phyloP scores from a whole-genome alignment of 2,797 vertebrate genomes.

The Molothrus ater region DNA sequence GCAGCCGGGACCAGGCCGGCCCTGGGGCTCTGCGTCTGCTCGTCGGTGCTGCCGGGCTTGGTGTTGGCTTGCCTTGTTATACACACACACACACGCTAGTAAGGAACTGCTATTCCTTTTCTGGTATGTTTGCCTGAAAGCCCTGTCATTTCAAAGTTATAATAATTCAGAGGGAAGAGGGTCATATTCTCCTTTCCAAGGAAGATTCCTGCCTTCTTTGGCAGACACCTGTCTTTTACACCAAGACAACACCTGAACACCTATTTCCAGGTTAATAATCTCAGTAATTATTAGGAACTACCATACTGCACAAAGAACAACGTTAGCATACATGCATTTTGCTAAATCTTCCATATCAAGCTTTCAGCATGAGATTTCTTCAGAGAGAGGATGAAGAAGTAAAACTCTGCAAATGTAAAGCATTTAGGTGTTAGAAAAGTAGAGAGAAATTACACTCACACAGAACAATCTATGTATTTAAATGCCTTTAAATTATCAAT shows the following conservation, averaged over 20 bases:
- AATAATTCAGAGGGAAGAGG: neutral
- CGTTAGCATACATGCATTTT: neutral
- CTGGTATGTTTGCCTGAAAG: neutral
- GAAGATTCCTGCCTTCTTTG: neutral
- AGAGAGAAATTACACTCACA: neutral
- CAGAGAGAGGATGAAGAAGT: neutral
- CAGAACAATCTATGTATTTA: neutral
- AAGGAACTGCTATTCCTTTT: neutral
- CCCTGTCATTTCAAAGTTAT: rapidly evolving
- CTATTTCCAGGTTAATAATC: neutral
- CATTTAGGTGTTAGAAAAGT: neutral
- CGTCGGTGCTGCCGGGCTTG: rapidly evolving
- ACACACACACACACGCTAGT: rapidly evolving
- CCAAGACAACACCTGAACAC: neutral
- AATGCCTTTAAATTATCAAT: neutral
- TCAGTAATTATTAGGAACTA: neutral
- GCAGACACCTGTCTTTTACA: neutral
- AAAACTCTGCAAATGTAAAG: neutral
- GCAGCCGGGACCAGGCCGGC: neutral
- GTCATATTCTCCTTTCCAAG: neutral
- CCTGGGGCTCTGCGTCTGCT: neutral
- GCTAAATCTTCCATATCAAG: neutral
- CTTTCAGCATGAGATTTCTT: neutral
- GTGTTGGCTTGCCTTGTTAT: neutral
- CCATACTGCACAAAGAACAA: neutral